phyloP scores from a whole-genome alignment of 2,113 vertebrate genomes.

The Oryzias woworae region DNA sequence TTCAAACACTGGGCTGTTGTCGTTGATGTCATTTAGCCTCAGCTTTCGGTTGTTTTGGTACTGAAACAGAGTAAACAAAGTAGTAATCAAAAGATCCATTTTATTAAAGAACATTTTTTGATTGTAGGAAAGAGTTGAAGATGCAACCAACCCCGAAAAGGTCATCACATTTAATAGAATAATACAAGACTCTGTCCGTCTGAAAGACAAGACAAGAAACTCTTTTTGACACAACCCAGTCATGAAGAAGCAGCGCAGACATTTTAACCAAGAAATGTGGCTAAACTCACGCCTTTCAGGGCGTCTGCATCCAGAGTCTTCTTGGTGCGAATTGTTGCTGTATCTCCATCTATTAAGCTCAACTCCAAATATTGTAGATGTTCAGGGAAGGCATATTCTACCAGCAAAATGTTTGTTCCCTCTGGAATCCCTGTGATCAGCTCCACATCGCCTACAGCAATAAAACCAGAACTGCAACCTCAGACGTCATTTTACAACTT shows the following conservation, averaged over 20 bases:
- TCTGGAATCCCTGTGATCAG: constrained; percentile 19
- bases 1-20: constrained; percentile 72
- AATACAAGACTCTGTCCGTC: constrained; percentile 40
- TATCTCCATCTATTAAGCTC: constrained; percentile 2
- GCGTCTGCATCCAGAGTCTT: constrained; percentile 59
- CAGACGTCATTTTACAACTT: not conserved
- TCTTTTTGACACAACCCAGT: not conserved
- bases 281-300: not conserved
- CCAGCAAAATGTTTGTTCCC: constrained; percentile 28
- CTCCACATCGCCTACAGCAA: constrained; percentile 65
- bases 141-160: constrained; percentile 24
- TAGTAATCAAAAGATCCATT: not conserved
- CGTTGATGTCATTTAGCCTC: constrained; percentile 62
- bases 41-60: constrained; percentile 42
- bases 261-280: not conserved
- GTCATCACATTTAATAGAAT: constrained; percentile 50
- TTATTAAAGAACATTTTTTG: not conserved
- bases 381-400: accelerated
- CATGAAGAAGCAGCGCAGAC: not conserved
- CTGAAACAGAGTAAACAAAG: constrained; percentile 24
- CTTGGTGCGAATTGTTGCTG: constrained; percentile 49
- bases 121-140: not conserved
- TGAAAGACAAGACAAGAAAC: constrained; percentile 35
- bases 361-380: constrained; percentile 55
- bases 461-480: not conserved